These are phyloP conservation scores for Acleris holmiana DNA, from an alignment of 2,888 invertebrate genomes.

Conservation along the genomic window DNA sequence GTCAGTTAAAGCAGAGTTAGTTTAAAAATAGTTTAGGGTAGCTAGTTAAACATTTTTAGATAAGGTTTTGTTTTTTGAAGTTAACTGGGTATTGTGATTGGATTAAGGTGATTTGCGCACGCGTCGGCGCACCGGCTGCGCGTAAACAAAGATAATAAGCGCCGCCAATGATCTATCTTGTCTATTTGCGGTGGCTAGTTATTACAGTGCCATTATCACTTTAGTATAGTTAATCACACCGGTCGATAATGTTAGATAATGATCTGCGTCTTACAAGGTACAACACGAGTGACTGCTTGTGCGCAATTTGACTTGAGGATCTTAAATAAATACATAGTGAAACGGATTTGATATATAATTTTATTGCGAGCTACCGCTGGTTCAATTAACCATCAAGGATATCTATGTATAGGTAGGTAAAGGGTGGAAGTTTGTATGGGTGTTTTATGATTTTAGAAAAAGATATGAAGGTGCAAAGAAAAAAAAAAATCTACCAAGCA, in stretches of 20 bases:
- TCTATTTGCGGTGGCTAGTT: slow-evolving; percentile 51
- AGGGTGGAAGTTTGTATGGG: too few species aligned
- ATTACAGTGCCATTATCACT: slow-evolving; percentile 73
- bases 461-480: too few species aligned
- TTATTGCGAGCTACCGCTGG: background rate
- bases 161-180: slow-evolving; percentile 43
- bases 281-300: slow-evolving; percentile 63
- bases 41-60: background rate
- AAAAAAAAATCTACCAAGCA: too few species aligned
- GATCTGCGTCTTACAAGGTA: slow-evolving; percentile 62
- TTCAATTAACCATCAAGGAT: background rate
- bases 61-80: background rate
- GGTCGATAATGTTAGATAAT: slow-evolving; percentile 71
- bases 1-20: too few species aligned
- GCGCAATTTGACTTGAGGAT: slow-evolving; percentile 45
- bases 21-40: background rate
- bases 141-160: slow-evolving; percentile 60
- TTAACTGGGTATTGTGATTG: slow-evolving; percentile 3
- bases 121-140: slow-evolving; percentile 17
- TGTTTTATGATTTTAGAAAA: too few species aligned
- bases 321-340: slow-evolving; percentile 23
- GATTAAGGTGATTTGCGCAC: slow-evolving; percentile 9
- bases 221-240: slow-evolving; percentile 73
- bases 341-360: slow-evolving; percentile 18
- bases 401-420: too few species aligned